Conservation (phyloP, 2,113 vertebrate genomes). For the Ciconia maguari region DNA sequence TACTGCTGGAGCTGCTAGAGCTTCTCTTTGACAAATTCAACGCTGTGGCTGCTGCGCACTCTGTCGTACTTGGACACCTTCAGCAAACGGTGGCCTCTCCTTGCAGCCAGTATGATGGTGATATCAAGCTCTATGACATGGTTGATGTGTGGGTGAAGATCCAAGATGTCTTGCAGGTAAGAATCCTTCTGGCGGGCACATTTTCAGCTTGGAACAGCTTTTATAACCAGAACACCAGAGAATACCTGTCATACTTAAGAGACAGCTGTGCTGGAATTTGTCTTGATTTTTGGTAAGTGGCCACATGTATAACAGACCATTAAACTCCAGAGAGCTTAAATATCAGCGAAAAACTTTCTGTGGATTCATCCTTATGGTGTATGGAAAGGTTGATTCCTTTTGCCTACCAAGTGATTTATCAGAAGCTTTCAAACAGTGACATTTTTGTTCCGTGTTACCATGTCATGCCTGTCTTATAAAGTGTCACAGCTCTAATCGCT, state of each 20-base stretch:
- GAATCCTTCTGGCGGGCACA: background rate
- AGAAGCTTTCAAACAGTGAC: conserved; percentile 14
- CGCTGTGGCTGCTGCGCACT: conserved; percentile 90
- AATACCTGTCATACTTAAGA: background rate
- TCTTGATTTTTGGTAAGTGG: background rate
- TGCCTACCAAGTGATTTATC: background rate
- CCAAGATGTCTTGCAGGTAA: conserved; percentile 94
- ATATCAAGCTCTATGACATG: conserved; percentile 95
- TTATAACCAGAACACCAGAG: background rate
- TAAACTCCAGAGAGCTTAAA: background rate
- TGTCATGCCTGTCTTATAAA: background rate
- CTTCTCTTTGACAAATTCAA: conserved; percentile 97
- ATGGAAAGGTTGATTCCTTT: background rate
- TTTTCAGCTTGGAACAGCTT: background rate
- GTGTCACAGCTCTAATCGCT: conserved; percentile 29
- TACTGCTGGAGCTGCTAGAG: conserved; percentile 93
- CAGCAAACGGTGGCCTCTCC: conserved; percentile 83
- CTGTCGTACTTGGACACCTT: conserved; percentile 87
- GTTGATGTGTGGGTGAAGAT: conserved; percentile 98
- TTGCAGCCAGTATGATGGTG: conserved; percentile 76
- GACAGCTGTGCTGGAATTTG: background rate
- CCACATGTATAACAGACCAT: background rate
- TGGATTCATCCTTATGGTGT: background rate
- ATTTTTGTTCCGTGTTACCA: background rate
- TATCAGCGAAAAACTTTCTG: background rate